Base-by-base conservation (phyloP, 2,797 vertebrate species). In the Furcifer pardalis region DNA sequence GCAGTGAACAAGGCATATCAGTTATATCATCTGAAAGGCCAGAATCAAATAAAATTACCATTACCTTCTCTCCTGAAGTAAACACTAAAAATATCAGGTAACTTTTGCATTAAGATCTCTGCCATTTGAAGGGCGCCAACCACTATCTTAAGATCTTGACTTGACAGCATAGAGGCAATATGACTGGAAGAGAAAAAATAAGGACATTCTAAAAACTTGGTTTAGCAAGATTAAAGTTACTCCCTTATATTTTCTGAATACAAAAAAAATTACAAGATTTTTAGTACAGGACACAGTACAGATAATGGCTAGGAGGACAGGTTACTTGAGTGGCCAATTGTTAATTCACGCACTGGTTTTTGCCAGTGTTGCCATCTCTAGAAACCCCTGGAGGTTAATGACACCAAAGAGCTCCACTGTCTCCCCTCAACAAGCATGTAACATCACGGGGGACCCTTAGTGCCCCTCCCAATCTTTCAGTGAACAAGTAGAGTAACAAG, bases 31-130 rank as follows among this genome's bases (percentile, higher is more conserved):
- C 5, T 21, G 13, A 46, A 80, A 46, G 2, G 30, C 13, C 32
- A 65, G 35, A 32, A 85, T 42, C 62, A 74, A 60, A n/a, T 35
- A 2, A 66, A 86, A 85, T 15, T 1, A 85, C 0, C 0, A 89
- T 93, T 97, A 99, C 99, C 99, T 99, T 99, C 99, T 97, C 99
- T 98, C 95, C 98, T 98, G 95, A 99, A 99, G 96, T 98, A 99
- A 93, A 99, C 98, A 93, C 98, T 98, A 95, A 99, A 99, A 91
- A 99, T 98, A 93, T 99, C 98, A 80, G 99, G 98, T 89, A 99
- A 96, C 92, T 99, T 99, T 94, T 99, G 98, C 99, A 99, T 99
- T 94, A 99, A 97, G 86, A 99, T 99, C 93, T 99, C 98, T 86
- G 99, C 99, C 99, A 99, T 99, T 92, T 99, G 99, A 94, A 99